Base-by-base conservation (phyloP, 2,797 vertebrate species). In the Astyanax mexicanus region DNA sequence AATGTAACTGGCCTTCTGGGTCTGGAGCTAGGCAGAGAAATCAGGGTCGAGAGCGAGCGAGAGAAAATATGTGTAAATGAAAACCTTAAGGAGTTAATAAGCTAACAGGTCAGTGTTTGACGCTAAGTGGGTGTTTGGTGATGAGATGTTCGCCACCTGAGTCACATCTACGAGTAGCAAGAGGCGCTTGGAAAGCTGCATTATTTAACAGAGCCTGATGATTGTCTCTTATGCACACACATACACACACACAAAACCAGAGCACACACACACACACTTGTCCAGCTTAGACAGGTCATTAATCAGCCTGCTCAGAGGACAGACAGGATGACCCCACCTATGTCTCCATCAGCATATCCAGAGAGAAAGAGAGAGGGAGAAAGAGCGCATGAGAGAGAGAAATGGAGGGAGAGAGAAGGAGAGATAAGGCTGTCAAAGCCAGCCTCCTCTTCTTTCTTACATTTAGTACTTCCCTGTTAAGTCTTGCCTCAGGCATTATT, bases 281-380 rank as follows among this genome's bases (percentile, higher is more conserved):
- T 83, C 75, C 65, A 44, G 67, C 65, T 72, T 61, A 78, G 75
- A 77, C 80, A 81, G 83, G 82, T 85, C 77, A 85, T 85, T 86
- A 84, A 86, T 86, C 82, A 84, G 67, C 37, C 52, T 13, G 21
- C 55, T 47, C 74, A 52, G 65, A 71, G 69, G 49, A 68, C 49
- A 61, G 72, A 68, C 47, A 60, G 54, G 15, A 69, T 77, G 77
- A 75, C 83, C 83, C 72, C 66, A 72, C 55, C 55, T 69, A 74
- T 68, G 68, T 60, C 70, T 83, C 73, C 72, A 74, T 82, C 79
- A 72, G 57, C 7, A 42, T 67, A 60, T 58, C 21, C 38, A 72
- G 64, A 77, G 45, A 80, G 38, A 71, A 27, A 29, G 42, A 66
- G 40, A 21, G 49, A 66, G 10, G 54, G 21, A 42, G 32, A 57